A percentile compares a stretch with the other conserved stretches of the same genome.
Evolutionary conservation across 1,140 invertebrate species (phyloP).

Genomic region (Conus betulinus): DNA sequence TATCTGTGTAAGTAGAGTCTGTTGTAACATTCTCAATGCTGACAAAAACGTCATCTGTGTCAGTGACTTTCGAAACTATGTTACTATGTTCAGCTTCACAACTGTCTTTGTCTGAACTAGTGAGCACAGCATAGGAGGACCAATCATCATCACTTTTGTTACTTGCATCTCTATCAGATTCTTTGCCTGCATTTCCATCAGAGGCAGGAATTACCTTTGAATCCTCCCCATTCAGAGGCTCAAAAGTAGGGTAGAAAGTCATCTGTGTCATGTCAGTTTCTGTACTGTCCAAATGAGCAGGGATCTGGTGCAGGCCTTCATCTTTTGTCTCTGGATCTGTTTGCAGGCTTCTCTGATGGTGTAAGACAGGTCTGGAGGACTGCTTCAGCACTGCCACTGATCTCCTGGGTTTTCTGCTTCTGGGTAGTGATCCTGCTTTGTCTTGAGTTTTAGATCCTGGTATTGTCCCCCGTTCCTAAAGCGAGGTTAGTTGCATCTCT

Average conservation of each 20-base stretch:
- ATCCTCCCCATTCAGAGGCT: neutral
- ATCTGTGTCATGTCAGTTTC: neutral
- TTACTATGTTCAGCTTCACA: neutral
- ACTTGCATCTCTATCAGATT: neutral
- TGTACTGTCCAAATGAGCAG: neutral
- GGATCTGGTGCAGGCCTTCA: neutral
- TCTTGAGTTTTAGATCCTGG: neutral
- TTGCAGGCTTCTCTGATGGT: neutral
- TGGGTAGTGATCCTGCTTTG: neutral
- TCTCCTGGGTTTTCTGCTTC: neutral
- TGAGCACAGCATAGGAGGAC: neutral
- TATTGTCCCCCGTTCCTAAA: neutral
- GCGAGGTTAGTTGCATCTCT: neutral
- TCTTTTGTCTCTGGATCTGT: neutral
- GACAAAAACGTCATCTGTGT: neutral
- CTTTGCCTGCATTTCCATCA: neutral
- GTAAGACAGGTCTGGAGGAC: neutral
- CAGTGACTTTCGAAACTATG: neutral
- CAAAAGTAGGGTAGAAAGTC: neutral
- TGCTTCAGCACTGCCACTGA: neutral
- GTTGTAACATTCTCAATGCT: constrained; percentile 16
- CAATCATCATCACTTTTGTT: neutral
- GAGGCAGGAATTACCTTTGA: neutral
- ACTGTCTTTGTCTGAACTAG: neutral
- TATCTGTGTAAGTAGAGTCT: neutral